phyloP scores from a whole-genome alignment of 2,797 vertebrate genomes.

The Eurystomus glaucurus region DNA sequence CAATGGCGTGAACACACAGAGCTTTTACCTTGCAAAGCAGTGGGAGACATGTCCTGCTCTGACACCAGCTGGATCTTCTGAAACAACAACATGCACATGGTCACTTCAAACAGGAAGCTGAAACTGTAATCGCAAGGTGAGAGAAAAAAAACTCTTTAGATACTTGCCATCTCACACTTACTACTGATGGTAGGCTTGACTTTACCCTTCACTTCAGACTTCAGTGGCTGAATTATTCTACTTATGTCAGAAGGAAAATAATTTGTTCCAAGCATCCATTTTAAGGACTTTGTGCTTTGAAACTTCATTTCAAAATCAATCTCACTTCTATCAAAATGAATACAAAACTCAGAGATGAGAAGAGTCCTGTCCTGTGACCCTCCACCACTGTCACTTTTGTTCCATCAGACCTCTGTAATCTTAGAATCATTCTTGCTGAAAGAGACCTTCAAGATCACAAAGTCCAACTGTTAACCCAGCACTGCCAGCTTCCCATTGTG shows the following conservation, averaged over 20 bases:
- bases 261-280: neutral
- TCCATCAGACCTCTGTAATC: neutral
- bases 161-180: neutral
- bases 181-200: neutral
- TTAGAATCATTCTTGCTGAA: no score
- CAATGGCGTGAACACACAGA: rapidly evolving
- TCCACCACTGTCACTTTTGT: neutral
- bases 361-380: neutral
- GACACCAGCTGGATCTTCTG: neutral
- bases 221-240: neutral
- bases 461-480: no score
- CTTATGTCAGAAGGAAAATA: constrained; percentile 46
- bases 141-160: neutral
- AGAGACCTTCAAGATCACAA: no score
- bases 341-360: neutral
- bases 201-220: constrained; percentile 25
- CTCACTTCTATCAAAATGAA: neutral
- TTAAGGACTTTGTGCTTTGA: constrained; percentile 22
- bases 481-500: no score
- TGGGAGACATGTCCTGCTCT: rapidly evolving
- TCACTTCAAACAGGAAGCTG: neutral
- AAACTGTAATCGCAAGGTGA: neutral
- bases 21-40: neutral
- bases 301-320: constrained; percentile 13
- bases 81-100: neutral